These are phyloP conservation scores for Cyphomyrus plagiostoma DNA, from an alignment of 2,113 vertebrate genomes.

Conservation along the genomic window DNA sequence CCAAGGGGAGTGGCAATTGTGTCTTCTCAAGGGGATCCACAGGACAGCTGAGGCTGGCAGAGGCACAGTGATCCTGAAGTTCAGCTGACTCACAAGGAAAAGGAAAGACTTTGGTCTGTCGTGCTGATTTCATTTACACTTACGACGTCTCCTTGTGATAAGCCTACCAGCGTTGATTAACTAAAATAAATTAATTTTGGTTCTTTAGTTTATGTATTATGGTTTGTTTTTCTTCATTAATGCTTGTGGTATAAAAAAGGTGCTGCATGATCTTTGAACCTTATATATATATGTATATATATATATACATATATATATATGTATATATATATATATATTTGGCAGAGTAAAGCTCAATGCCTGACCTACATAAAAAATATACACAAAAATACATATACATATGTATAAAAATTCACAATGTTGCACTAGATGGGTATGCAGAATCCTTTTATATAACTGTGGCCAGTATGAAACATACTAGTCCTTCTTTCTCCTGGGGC, in stretches of 20 bases:
- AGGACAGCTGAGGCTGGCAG: not conserved
- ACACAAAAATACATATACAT: not conserved
- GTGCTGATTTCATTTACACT: not conserved
- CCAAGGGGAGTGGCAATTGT: not conserved
- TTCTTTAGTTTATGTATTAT: not conserved
- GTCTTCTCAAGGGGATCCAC: not conserved
- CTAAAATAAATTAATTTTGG: not conserved
- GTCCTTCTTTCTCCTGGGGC: conserved; percentile 14
- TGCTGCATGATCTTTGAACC: not conserved
- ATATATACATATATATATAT: not conserved
- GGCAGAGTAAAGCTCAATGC: not conserved
- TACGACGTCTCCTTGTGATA: not conserved
- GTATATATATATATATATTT: not conserved
- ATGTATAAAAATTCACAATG: not conserved
- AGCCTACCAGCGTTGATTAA: not conserved
- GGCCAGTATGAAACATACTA: conserved; percentile 27
- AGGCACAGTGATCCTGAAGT: not conserved
- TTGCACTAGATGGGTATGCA: not conserved
- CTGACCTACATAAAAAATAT: not conserved
- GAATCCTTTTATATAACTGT: conserved; percentile 22
- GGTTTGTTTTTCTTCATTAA: not conserved
- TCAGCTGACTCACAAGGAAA: not conserved
- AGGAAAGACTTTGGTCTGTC: not conserved
- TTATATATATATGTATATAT: not conserved
- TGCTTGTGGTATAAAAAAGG: not conserved